Base-by-base conservation (phyloP, 2,113 vertebrate genomes). In the Ahaetulla prasina region DNA sequence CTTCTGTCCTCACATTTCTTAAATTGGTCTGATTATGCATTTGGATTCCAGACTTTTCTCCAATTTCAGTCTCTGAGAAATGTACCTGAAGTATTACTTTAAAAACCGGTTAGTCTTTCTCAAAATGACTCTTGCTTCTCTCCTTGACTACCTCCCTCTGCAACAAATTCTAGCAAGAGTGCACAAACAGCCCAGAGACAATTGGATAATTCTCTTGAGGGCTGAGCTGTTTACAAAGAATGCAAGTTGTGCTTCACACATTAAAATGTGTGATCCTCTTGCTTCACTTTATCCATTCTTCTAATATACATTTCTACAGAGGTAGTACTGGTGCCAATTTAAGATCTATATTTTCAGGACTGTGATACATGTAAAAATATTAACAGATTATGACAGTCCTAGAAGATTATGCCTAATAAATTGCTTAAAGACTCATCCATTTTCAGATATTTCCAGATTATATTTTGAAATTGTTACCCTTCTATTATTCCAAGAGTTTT, bases 31-130 rank as follows among this genome's bases (percentile, higher is more conserved):
- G 30, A 39, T 55, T 47, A 84, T 25, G 39, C 35, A 45, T 43
- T 89, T 89, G 16, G 45, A 60, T 92, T 43, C 45, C 74, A 22
- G 12, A 5, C 16, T n/a, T n/a, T 10, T 88, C 53, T 85, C n/a
- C 85, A 45, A 63, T 25, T 90, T 85, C 60, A 55, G 11, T 3
- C 23, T 27, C 80, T 43, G 18, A 63, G 43, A 85, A 89, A 16
- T 85, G 92, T 6, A 35, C 30, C 18, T 85, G 50, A n/a, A 92
- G 88, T 30, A 25, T 47, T 90, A 63, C 80, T 55, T 52, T 8
- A 92, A 92, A 90, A 92, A 92, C 92, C 9, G 23, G 92, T 93
- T 92, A 89, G 47, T 80, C 47, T 50, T 68, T 68, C 47, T 52
- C 57, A 88, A 23, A 54, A 47, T 92, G 45, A 27, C 53, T 55